A percentile compares a stretch with the other conserved stretches of the same genome.
Evolutionary conservation across 2,797 vertebrate genomes (phyloP).

Genomic region (Etheostoma nigrum): DNA sequence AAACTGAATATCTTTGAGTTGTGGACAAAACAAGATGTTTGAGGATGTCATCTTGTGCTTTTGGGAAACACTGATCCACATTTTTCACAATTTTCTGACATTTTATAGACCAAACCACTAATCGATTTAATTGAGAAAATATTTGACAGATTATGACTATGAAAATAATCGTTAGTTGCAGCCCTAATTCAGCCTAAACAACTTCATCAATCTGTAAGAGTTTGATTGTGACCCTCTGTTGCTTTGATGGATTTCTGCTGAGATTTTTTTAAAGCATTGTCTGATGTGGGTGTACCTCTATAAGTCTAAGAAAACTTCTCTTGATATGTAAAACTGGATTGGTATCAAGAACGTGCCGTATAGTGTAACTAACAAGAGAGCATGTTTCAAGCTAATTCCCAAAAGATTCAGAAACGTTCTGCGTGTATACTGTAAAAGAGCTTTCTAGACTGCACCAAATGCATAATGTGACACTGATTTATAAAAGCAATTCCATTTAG

Average conservation of each 20-base stretch:
- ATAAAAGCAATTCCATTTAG: conserved; percentile 84
- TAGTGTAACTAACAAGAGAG: conserved; percentile 43
- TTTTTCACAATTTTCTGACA: too few relatives aligned
- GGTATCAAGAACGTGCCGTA: conserved; percentile 35
- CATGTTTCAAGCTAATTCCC: conserved; percentile 55
- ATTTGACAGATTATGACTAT: too few relatives aligned
- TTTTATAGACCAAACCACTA: too few relatives aligned
- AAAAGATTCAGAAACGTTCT: conserved; percentile 73
- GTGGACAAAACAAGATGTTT: too few relatives aligned
- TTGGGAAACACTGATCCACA: too few relatives aligned
- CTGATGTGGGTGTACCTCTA: conserved; percentile 30
- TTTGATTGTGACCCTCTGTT: conserved; percentile 51
- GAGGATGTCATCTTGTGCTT: too few relatives aligned
- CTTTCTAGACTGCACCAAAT: conserved; percentile 69
- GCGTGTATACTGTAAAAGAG: conserved; percentile 57
- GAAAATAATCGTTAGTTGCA: too few relatives aligned
- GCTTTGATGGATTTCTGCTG: conserved; percentile 52
- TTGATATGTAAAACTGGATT: conserved; percentile 45
- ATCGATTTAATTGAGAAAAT: too few relatives aligned
- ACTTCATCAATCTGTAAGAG: conserved; percentile 20
- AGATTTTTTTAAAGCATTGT: conserved; percentile 40
- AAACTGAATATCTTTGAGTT: too few relatives aligned
- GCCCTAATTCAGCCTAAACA: not conserved
- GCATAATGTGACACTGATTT: conserved; percentile 84
- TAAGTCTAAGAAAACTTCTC: conserved; percentile 41